These are phyloP conservation scores for Pomacea maculata DNA, from an alignment of 1,140 invertebrate species.

Conservation along the genomic window DNA sequence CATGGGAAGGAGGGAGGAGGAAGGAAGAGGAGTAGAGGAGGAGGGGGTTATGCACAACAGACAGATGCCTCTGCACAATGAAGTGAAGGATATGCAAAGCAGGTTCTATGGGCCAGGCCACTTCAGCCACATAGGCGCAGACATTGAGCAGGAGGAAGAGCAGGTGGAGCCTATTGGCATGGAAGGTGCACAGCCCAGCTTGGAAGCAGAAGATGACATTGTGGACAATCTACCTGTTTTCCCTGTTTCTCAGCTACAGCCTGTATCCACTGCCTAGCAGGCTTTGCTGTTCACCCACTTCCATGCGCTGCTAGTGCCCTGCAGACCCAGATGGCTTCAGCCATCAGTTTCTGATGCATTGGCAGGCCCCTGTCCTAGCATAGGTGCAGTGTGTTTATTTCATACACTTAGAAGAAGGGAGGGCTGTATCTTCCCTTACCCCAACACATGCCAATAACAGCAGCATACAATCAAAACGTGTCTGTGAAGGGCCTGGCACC, in stretches of 20 bases:
- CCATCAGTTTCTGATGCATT: neutral
- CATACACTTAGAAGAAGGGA: neutral
- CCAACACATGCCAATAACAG: too few relatives aligned
- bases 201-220: slow-evolving; percentile 16
- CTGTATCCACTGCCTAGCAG: slow-evolving; percentile 7
- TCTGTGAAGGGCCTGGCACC: too few relatives aligned
- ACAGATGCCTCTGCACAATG: neutral
- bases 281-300: neutral
- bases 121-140: neutral
- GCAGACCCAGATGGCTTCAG: neutral
- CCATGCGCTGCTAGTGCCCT: neutral
- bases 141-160: slow-evolving; percentile 12
- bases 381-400: neutral
- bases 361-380: neutral
- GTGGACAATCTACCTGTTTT: slow-evolving; percentile 18
- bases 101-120: too few relatives aligned
- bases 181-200: slow-evolving; percentile 11
- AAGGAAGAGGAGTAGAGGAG: neutral
- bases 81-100: neutral
- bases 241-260: slow-evolving; percentile 18
- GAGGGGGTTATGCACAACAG: neutral
- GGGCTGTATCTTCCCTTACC: neutral
- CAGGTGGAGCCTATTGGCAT: slow-evolving; percentile 2
- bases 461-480: too few relatives aligned
- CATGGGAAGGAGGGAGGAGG: slow-evolving; percentile 14